phyloP scores from a whole-genome alignment of 2,113 vertebrate genomes.

The Psilopogon haemacephalus region DNA sequence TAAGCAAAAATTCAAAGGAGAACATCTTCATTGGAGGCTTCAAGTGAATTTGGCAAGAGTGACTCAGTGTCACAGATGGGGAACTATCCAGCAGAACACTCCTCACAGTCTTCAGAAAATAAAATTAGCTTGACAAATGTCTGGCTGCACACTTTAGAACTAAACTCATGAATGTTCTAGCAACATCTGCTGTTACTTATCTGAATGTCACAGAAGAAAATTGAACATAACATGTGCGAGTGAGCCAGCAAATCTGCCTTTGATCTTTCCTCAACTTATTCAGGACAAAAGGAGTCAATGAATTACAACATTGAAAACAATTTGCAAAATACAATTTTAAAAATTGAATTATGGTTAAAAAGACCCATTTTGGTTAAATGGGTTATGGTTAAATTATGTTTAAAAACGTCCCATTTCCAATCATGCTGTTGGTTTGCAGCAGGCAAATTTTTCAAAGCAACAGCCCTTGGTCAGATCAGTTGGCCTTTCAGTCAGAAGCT shows the following conservation, averaged over 20 bases:
- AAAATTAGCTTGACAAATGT: constrained; percentile 50
- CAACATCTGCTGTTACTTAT: constrained; percentile 50
- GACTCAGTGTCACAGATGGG: neutral
- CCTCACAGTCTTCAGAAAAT: constrained; percentile 19
- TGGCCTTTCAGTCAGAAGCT: neutral
- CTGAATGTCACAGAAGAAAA: neutral
- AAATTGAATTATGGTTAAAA: neutral
- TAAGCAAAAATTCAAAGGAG: neutral
- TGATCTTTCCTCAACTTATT: neutral
- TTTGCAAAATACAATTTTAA: neutral
- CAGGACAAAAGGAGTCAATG: neutral
- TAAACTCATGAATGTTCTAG: constrained; percentile 29
- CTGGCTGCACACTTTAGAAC: constrained; percentile 30
- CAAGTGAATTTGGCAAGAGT: neutral
- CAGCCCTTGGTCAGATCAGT: neutral
- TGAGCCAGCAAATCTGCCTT: neutral
- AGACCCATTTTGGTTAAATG: no score
- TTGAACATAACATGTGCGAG: neutral
- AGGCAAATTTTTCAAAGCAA: neutral
- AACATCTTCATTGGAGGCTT: constrained; percentile 23
- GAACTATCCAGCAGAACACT: constrained; percentile 32
- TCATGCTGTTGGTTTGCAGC: neutral
- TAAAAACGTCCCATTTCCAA: neutral
- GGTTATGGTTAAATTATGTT: no score
- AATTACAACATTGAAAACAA: neutral